phyloP scores from a whole-genome alignment of 2,888 invertebrate genomes.

The Chydorus sphaericus region DNA sequence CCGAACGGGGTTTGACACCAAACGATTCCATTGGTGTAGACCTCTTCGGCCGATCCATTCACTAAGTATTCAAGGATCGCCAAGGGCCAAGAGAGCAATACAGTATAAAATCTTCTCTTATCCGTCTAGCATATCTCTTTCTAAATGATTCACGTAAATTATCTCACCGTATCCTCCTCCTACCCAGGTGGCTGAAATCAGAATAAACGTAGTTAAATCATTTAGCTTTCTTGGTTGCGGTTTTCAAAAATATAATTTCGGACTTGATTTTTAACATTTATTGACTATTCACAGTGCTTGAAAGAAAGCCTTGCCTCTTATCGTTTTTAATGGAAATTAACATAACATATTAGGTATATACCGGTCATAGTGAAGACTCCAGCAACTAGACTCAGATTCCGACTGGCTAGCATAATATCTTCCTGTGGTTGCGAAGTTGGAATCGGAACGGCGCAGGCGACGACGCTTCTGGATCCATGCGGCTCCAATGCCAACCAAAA shows the following conservation, averaged over 20 bases:
- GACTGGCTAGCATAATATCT: conserved; percentile 43
- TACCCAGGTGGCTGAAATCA: conserved; percentile 84
- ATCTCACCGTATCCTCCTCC: conserved; percentile 77
- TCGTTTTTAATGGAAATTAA: too few species aligned
- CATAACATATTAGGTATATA: too few species aligned
- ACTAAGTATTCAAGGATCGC: conserved; percentile 36
- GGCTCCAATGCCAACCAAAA: conserved; percentile 94
- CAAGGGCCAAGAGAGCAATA: neutral
- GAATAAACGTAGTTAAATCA: neutral
- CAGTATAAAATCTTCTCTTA: too few species aligned
- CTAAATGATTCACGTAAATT: neutral
- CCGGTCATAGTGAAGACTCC: conserved; percentile 56
- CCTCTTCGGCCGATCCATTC: conserved; percentile 95
- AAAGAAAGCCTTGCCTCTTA: neutral
- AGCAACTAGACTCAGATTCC: conserved; percentile 47
- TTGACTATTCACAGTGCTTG: neutral
- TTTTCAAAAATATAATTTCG: neutral
- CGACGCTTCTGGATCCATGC: too few species aligned
- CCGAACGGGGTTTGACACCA: conserved; percentile 99
- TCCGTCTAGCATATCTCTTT: neutral
- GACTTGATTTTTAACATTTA: neutral
- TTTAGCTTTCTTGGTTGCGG: too few species aligned
- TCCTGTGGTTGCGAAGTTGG: too few species aligned
- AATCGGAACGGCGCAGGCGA: too few species aligned
- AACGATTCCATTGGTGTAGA: conserved; percentile 79